Base-by-base conservation (phyloP, 2,888 invertebrate species). In the Trichopoda pennipes region DNA sequence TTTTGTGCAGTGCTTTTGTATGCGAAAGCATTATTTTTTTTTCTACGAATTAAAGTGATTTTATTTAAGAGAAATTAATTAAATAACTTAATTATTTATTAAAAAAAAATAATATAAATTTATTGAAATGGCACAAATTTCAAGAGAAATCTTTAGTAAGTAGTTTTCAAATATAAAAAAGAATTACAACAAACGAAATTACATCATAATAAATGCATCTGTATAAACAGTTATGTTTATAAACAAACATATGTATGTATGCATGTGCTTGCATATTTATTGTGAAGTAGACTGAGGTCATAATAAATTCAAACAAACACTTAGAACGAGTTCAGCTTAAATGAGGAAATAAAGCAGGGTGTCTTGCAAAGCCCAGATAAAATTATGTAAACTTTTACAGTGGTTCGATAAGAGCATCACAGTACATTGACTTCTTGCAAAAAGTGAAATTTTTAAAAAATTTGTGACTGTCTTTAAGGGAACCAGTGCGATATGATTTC, bases 61-160 rank as follows among this genome's bases (percentile, higher is more conserved):
- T 47, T 44, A 32, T 47, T 64, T 10, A n/a, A 35, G 17, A 1
- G 21, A 44, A 42, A 55, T 17, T 10, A 38, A 35, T n/a, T 21
- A 64, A 64, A 14, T 63, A 14, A 17, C 9, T 28, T 28, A 23
- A 35, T n/a, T 51, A n/a, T 17, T 19, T 9, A 0, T 21, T 23
- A 21, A 9, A 32, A 75, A 69, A 42, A 80, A 63, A 66, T 47
- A 64, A 38, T 19, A 76, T 0, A 70, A 44, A 53, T 17, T 73
- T 1, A 55, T 66, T 21, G 44, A 56, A 60, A 56, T 82, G 63
- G 55, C 79, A 1, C 53, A 72, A n/a, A 32, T 78, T 17, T 68
- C 79, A 17, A 64, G 44, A 23, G 38, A 61, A 32, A 49, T 75
- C 10, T 44, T 79, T 55, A 72, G 82, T 82, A 51, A 82, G 82